A percentile compares a stretch with the other conserved stretches of the same genome.
Evolutionary conservation across 2,888 invertebrate genomes (phyloP).

Genomic region (Schizotus pectinicornis): DNA sequence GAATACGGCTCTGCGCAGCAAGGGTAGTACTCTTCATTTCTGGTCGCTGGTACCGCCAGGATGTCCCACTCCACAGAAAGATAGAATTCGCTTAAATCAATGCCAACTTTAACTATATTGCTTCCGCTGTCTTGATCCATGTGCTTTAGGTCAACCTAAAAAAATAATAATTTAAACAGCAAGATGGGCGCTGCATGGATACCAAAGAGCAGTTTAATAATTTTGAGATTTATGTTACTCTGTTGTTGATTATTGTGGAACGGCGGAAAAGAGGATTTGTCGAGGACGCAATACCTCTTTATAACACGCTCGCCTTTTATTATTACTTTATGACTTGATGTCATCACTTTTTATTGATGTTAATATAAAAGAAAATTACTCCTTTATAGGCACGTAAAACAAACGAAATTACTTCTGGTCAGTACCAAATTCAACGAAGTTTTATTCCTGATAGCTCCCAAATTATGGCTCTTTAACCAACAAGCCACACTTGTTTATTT

Average conservation of each 20-base stretch:
- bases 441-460: too few relatives aligned
- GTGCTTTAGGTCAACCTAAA: constrained; percentile 85
- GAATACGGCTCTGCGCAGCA: constrained; percentile 87
- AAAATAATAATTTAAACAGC: constrained; percentile 14
- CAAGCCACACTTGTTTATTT: too few relatives aligned
- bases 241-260: too few relatives aligned
- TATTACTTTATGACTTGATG: constrained; percentile 16
- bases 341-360: constrained; percentile 20
- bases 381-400: constrained; percentile 15
- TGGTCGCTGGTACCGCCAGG: constrained; percentile 87
- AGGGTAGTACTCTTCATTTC: constrained; percentile 93
- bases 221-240: too few relatives aligned
- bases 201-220: too few relatives aligned
- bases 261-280: too few relatives aligned
- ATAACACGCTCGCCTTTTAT: constrained; percentile 6
- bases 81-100: constrained; percentile 95
- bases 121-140: constrained; percentile 81
- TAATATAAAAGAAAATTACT: constrained; percentile 21
- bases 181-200: too few relatives aligned
- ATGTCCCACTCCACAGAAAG: constrained; percentile 98
- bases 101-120: constrained; percentile 84
- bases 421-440: not conserved
- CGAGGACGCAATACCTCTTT: not conserved
- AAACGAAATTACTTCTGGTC: constrained; percentile 13
- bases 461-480: too few relatives aligned